Conservation (phyloP, 2,888 invertebrate species). For the Abrostola tripartita region DNA sequence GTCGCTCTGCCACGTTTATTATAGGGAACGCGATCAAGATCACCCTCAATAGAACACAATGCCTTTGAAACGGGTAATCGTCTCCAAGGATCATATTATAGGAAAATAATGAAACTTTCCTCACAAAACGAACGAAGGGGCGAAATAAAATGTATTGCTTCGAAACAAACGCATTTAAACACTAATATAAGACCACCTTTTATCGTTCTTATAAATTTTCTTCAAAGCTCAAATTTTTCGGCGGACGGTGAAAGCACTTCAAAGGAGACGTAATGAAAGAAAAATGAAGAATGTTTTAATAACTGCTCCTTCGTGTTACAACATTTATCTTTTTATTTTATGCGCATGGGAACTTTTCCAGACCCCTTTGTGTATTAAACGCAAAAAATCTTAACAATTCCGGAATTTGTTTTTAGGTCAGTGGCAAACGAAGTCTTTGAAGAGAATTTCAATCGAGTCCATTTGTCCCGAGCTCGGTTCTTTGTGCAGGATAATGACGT, state of each 20-base stretch:
- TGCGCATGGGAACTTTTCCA: slow-evolving; percentile 31
- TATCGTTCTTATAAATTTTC: slow-evolving; percentile 36
- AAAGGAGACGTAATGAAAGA: slow-evolving; percentile 56
- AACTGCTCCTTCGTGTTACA: slow-evolving; percentile 48
- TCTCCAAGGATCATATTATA: slow-evolving; percentile 64
- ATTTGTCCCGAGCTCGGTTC: slow-evolving; percentile 40
- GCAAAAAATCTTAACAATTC: slow-evolving; percentile 52
- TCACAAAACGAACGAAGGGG: slow-evolving; percentile 39
- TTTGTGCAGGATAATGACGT: slow-evolving; percentile 41
- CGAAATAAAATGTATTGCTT: slow-evolving; percentile 55
- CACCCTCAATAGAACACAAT: slow-evolving; percentile 65
- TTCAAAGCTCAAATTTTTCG: slow-evolving; percentile 39
- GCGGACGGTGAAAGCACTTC: slow-evolving; percentile 43
- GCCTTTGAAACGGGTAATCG: slow-evolving; percentile 61
- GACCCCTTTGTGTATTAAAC: slow-evolving; percentile 51
- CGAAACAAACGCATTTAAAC: slow-evolving; percentile 55
- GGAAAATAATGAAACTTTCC: slow-evolving; percentile 66
- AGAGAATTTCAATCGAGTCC: slow-evolving; percentile 59
- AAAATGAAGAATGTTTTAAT: slow-evolving; percentile 60
- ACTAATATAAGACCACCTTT: slow-evolving; percentile 39
- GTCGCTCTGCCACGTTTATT: slow-evolving; percentile 58
- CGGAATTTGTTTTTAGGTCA: slow-evolving; percentile 57
- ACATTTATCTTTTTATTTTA: slow-evolving; percentile 52
- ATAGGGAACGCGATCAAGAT: slow-evolving; percentile 62
- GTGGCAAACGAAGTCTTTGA: slow-evolving; percentile 35